Evolutionary conservation across 2,113 vertebrate genomes (phyloP), one percentile per base, ranked within the genome.

Genomic region (Corythaeola cristata): DNA sequence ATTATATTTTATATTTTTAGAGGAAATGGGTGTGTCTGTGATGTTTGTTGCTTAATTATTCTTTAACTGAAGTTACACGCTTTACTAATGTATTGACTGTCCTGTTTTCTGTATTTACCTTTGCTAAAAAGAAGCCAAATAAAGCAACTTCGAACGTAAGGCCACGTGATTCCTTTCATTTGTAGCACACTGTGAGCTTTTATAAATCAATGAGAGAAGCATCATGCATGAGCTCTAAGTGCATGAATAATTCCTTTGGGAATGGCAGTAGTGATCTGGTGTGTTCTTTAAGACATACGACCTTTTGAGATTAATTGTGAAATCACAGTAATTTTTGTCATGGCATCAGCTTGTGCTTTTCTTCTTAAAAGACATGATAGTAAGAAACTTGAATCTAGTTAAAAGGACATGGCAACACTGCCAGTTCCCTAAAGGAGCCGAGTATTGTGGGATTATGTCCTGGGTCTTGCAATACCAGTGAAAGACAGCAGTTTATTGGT

Each of bases 81-180:
- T 69, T 5, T 88, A n/a, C 6, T 63, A 50, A 27, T 59, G 28
- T 6, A 50, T 35, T 68, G 11, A 33, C 35, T 81, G 24, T 59
- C 32, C 47, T 77, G 19, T 56, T 90, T 86, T 81, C 50, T 87
- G 23, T 55, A 52, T 47, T 80, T 77, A 15, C 32, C 26, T 89
- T 88, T 75, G 20, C 37, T 59, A 50, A 67, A 77, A 95, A 66
- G 26, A 83, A 55, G 26, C 13, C 21, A 84, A 95, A 96, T 96
- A 94, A 95, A 96, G 55, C 16, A 68, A 37, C 27, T 94, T 80
- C 67, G 28, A 68, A 37, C 22, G 19, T 55, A 37, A 62, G 20
- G 45, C 67, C 5, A 5, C 16, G 15, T 13, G 0, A 63, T 90
- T 94, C 33, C n/a, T 85, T 89, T 66, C 8, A 33, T 68, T 83